Base-by-base conservation (phyloP, 53 echinoderm and acorn worm species). In the Actinopyga echinites region DNA sequence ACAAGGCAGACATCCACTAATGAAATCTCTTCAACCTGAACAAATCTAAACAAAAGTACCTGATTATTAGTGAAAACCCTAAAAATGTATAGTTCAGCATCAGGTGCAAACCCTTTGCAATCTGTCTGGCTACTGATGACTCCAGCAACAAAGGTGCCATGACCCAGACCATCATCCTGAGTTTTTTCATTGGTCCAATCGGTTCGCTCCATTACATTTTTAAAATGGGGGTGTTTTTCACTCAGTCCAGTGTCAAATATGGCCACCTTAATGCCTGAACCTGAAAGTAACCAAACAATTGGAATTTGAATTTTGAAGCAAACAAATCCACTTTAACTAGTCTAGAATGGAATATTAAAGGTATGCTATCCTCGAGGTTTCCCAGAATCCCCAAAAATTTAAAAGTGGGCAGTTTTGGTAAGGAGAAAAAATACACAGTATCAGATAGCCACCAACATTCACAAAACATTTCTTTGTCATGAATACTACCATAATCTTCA, bases 161-260 rank as follows among this genome's bases (percentile, higher is more conserved):
- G 99, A 33, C 99, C 99, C 85, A 97, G 83, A 8, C 94, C 99
- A 82, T 97, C 99, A 81, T 97, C 89, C 43, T 94, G 83, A 22
- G 94, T 97, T 89, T 97, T 97, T 68, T 97, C 99, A 82, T 97
- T 94, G 45, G 99, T 97, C 99, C 99, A 97, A 75, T 97, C 88
- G 1, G 99, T 97, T 28, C 97, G 85, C 77, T 96, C 95, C 74
- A 89, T 94, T 57, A 97, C 90, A 74, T 92, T 94, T 82, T 90
- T 94, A 68, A 97, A 97, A 83, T 97, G 99, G 25, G 99, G 94
- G 64, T 97, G 99, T 45, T 94, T 94, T 58, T 97, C 99, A 32
- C 91, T 94, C 54, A 97, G 92, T 54, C 99, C 99, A 0, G 99
- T 97, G 74, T 97, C 99, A 87, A 97, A 97, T 31, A 97, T 94